These are phyloP conservation scores for Mactromeris polynyma DNA, from an alignment of 2,888 invertebrate species.

Conservation along the genomic window DNA sequence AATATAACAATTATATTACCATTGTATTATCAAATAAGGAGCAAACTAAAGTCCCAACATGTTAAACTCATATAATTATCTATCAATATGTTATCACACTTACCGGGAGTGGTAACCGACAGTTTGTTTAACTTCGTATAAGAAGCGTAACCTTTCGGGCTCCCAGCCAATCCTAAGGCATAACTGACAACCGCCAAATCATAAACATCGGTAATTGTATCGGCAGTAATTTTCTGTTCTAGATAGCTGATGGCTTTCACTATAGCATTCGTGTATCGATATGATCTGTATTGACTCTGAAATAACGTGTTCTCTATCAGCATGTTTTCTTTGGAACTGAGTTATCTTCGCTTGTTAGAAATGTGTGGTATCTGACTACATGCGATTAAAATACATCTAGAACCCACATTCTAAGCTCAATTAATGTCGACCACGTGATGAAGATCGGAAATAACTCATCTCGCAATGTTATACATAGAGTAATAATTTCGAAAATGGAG, in stretches of 20 bases:
- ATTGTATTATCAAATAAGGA: not conserved
- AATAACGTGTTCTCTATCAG: not conserved
- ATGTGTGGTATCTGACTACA: no score
- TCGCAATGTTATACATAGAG: no score
- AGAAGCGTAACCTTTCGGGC: constrained; percentile 63
- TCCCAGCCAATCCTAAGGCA: constrained; percentile 79
- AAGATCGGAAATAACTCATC: no score
- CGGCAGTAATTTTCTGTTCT: constrained; percentile 14
- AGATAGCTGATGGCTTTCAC: not conserved
- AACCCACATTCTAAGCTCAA: no score
- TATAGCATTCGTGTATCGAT: not conserved
- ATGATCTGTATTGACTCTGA: not conserved
- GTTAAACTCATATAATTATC: not conserved
- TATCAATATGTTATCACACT: not conserved
- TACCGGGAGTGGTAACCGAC: constrained; percentile 50
- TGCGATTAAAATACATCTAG: no score
- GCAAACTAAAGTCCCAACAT: not conserved
- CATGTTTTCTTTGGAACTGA: no score
- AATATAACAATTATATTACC: no score
- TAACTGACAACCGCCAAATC: constrained; percentile 81
- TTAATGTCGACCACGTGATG: no score
- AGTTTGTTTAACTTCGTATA: constrained; percentile 68
- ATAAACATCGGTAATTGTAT: constrained; percentile 77
- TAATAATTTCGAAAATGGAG: no score
- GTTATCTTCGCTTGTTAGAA: no score